Conservation (phyloP, 2,797 vertebrate species). For the Cossypha caffra region DNA sequence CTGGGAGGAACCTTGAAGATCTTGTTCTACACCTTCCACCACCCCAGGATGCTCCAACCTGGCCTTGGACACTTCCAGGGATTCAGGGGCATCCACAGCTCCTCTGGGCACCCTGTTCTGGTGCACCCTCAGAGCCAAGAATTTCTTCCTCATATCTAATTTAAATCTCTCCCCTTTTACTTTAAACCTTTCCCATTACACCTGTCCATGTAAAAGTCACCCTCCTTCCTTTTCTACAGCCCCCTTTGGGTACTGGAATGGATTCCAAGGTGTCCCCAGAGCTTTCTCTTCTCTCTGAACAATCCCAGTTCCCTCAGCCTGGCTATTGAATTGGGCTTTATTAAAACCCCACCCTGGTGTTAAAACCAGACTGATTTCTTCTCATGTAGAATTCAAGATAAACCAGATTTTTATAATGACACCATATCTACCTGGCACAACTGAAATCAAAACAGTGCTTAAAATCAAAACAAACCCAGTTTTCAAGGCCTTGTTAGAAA, state of each 20-base stretch:
- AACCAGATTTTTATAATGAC: background rate
- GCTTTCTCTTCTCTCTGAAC: background rate
- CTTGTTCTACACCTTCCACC: background rate
- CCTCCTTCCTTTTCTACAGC: background rate
- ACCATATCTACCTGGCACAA: fast-evolving
- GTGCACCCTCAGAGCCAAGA: background rate
- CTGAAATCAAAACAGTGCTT: background rate
- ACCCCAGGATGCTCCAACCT: fast-evolving
- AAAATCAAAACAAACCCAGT: background rate
- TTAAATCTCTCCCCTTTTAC: too few species aligned
- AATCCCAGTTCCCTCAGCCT: background rate
- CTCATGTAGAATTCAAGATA: background rate
- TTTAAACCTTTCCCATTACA: background rate
- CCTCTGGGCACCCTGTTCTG: background rate
- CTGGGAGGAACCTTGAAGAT: background rate
- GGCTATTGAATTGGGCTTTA: background rate
- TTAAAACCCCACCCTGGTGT: background rate
- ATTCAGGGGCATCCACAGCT: background rate
- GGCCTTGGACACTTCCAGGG: background rate
- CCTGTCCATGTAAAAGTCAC: fast-evolving
- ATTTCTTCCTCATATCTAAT: background rate
- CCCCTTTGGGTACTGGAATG: background rate
- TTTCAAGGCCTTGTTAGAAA: background rate
- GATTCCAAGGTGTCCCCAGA: background rate
- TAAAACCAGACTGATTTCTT: background rate